Base-by-base conservation (phyloP, 2,888 invertebrate genomes). In the Meganola albula region DNA sequence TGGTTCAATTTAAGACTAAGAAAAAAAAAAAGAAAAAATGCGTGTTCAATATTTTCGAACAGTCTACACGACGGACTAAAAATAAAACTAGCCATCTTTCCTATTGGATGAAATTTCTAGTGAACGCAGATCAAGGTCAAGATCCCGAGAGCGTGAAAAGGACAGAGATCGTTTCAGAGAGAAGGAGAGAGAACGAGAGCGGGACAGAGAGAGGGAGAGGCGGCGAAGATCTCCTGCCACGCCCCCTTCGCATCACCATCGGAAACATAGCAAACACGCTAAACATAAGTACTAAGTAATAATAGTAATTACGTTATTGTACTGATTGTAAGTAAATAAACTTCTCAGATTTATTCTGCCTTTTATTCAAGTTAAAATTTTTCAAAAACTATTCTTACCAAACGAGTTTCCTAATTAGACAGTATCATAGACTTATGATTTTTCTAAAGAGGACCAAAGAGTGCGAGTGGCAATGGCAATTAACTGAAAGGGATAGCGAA, bases 211-310 rank as follows among this genome's bases (percentile, higher is more conserved):
- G 42, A 63, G 57, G 12, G 74, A 71, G 27, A 53, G 65, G 16
- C 52, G 82, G 22, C 63, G 76, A 6, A 72, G 78, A 8, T 77
- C 78, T 26, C 77, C 83, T 9, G 69, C 76, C 64, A 77, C 85
- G 58, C 82, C 83, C 14, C 83, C 82, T 12, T 45, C 58, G 1
- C 78, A 77, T 47, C 78, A 78, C 25, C 79, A 80, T 41, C 60
- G 80, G 31, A 83, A 83, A 37, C 84, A 84, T 49, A 52, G 51
- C 40, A 85, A 85, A 44, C 85, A 85, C 45, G 56, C 76, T 29
- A 85, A 85, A 54, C 80, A 85, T 41, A 85, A 84, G 52, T 83
- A 84, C 58, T 83, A 48, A 64, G 3, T 2, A 4, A 21, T 7
- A 13, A 10, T 10, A 5, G 10, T 11, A 27, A 28, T 27, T 28